phyloP scores from a whole-genome alignment of 2,113 vertebrate species.

The Corythaeola cristata region DNA sequence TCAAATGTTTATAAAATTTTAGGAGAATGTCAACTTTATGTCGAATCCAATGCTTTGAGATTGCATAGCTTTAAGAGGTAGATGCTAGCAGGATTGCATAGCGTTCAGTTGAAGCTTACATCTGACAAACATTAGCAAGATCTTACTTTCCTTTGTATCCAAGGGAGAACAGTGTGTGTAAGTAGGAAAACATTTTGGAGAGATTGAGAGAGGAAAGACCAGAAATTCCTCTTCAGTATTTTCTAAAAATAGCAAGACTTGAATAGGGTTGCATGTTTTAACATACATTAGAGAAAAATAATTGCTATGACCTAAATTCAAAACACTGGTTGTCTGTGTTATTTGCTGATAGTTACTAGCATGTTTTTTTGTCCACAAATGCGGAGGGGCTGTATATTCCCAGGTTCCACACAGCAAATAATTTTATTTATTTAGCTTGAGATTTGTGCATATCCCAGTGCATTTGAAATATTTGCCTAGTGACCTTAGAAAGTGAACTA shows the following conservation, averaged over 20 bases:
- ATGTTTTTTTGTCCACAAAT: neutral
- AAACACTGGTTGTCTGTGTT: neutral
- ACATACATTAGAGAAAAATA: neutral
- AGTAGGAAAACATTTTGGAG: constrained; percentile 53
- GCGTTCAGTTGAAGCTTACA: neutral
- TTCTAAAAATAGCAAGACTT: constrained; percentile 52
- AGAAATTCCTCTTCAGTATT: constrained; percentile 54
- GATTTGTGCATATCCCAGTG: neutral
- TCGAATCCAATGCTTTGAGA: neutral
- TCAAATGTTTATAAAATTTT: neutral
- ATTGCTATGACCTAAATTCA: neutral
- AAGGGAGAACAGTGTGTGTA: constrained; percentile 21
- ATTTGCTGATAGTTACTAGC: neutral
- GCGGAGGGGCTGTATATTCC: neutral
- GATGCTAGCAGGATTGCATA: neutral
- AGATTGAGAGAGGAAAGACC: constrained; percentile 45
- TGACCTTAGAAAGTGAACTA: neutral
- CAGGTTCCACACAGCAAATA: neutral
- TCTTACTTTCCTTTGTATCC: constrained; percentile 29
- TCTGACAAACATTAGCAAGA: constrained; percentile 38
- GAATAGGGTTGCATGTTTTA: neutral
- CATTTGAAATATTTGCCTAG: neutral
- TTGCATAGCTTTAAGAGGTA: neutral
- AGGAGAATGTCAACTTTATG: neutral
- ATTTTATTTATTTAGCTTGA: constrained; percentile 3